Evolutionary conservation across 2,113 vertebrate species (phyloP).

Genomic region (Albula glossodonta): DNA sequence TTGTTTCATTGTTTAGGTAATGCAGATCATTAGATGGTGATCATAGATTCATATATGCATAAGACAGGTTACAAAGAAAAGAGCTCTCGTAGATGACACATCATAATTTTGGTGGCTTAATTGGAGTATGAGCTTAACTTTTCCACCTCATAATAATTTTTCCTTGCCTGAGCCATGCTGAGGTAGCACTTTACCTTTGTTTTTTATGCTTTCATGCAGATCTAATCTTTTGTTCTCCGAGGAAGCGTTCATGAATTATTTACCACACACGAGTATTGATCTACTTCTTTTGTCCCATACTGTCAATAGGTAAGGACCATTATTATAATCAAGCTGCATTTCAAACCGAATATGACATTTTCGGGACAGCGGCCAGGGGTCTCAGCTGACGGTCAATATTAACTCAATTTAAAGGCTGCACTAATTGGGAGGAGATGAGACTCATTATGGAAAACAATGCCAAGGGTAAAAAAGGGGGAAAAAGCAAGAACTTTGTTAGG

Average conservation of each 20-base stretch:
- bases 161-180: conserved; percentile 45
- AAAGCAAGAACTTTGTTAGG: background rate
- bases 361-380: conserved; percentile 26
- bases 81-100: background rate
- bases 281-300: conserved; percentile 30
- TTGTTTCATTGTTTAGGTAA: conserved; percentile 16
- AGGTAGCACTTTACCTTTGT: conserved; percentile 43
- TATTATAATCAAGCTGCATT: conserved; percentile 52
- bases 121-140: conserved; percentile 7
- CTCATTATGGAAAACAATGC: conserved; percentile 33
- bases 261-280: conserved; percentile 52
- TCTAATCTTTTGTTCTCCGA: conserved; percentile 46
- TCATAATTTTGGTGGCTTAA: conserved; percentile 14
- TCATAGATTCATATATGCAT: conserved; percentile 29
- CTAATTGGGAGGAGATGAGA: conserved; percentile 44
- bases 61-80: background rate
- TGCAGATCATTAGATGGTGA: conserved; percentile 10
- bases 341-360: conserved; percentile 44
- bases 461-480: background rate
- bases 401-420: conserved; percentile 45
- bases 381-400: conserved; percentile 41
- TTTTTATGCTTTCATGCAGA: conserved; percentile 45
- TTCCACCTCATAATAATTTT: conserved; percentile 33
- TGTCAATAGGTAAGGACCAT: conserved; percentile 52
- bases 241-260: conserved; percentile 63